Evolutionary conservation across 2,113 vertebrate genomes (phyloP).

Genomic region (Ornithorhynchus anatinus): DNA sequence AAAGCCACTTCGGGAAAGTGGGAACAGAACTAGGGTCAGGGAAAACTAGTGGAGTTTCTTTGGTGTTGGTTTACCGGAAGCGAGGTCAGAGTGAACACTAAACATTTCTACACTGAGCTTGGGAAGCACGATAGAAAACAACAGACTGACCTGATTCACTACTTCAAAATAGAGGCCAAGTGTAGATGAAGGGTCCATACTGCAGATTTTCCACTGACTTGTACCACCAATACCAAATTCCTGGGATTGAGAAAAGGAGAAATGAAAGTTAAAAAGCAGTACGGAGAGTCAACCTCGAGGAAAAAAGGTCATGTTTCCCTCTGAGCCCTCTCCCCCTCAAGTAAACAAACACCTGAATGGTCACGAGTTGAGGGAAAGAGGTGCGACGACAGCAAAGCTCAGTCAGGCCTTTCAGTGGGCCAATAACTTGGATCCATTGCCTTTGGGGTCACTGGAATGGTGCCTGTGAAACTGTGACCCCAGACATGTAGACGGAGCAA

Average conservation of each 20-base stretch:
- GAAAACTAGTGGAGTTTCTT: neutral
- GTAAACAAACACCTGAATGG: too few relatives aligned
- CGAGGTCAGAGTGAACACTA: neutral
- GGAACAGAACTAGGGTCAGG: neutral
- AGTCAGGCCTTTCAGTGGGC: too few relatives aligned
- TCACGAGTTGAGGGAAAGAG: too few relatives aligned
- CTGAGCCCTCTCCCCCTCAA: too few relatives aligned
- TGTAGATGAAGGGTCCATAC: slow-evolving; percentile 86
- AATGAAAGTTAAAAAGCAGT: neutral
- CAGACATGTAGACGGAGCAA: too few relatives aligned
- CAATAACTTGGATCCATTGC: too few relatives aligned
- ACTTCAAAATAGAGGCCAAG: slow-evolving; percentile 93
- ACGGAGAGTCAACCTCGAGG: neutral
- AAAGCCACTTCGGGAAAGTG: neutral
- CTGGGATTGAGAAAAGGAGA: slow-evolving; percentile 57
- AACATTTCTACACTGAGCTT: neutral
- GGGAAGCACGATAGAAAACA: neutral
- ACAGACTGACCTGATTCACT: slow-evolving; percentile 88
- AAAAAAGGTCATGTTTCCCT: neutral
- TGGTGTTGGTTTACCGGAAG: too few relatives aligned
- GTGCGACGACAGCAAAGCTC: too few relatives aligned
- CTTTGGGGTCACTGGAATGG: too few relatives aligned
- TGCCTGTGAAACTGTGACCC: too few relatives aligned
- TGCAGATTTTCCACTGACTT: slow-evolving; percentile 93
- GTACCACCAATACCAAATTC: slow-evolving; percentile 93